Percentiles rank a stretch among this genome's conserved stretches.
phyloP scores from a whole-genome alignment of 2,113 vertebrate species.

The Alethe diademata region DNA sequence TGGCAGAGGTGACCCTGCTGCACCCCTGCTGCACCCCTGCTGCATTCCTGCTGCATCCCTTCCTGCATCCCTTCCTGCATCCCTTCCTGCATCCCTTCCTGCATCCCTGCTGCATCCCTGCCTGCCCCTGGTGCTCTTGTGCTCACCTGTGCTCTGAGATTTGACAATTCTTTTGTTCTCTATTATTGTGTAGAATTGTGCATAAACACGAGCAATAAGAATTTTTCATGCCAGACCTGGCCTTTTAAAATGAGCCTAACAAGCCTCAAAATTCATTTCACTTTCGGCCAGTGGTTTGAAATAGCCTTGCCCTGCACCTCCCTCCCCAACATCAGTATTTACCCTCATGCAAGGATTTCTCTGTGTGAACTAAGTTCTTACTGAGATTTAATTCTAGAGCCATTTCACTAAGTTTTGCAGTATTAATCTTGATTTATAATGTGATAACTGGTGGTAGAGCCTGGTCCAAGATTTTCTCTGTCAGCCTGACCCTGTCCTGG shows the following conservation, averaged over 20 bases:
- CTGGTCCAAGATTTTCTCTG: background rate
- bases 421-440: background rate
- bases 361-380: background rate
- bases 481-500: background rate
- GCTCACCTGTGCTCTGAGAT: background rate
- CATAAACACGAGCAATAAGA: background rate
- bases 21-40: background rate
- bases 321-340: background rate
- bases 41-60: too few relatives aligned
- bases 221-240: fast-evolving
- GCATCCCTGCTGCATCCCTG: background rate
- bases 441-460: background rate
- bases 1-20: background rate
- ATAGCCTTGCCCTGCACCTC: background rate
- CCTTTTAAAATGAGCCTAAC: background rate
- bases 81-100: background rate
- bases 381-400: background rate
- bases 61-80: too few relatives aligned
- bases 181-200: fast-evolving
- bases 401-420: background rate
- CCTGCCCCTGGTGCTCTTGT: background rate
- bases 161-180: fast-evolving
- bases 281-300: background rate
- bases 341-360: background rate
- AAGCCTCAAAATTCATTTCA: background rate